These are phyloP conservation scores for Actenoides lindsayi DNA, from an alignment of 2,113 vertebrate genomes.

Conservation along the genomic window DNA sequence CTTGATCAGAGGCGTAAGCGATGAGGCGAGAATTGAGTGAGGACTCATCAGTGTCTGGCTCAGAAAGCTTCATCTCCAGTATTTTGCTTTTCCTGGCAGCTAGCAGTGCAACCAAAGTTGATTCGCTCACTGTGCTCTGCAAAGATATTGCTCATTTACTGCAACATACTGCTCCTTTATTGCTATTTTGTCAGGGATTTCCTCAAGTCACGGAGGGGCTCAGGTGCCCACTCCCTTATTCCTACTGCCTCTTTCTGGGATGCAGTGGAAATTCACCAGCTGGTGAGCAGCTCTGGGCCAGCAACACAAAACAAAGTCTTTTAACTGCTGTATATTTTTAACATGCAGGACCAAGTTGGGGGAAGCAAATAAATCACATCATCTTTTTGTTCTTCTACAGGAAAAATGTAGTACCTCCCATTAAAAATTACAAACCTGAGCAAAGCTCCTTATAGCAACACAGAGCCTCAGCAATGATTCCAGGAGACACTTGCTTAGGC, in stretches of 20 bases:
- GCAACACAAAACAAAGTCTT: background rate
- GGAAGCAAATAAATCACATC: background rate
- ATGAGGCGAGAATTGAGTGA: conserved; percentile 87
- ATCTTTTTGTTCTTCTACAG: background rate
- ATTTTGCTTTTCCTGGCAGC: conserved; percentile 92
- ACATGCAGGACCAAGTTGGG: accelerated
- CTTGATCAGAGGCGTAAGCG: conserved; percentile 94
- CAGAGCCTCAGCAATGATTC: background rate
- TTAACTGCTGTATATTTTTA: background rate
- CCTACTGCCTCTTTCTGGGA: background rate
- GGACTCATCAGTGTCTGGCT: conserved; percentile 84
- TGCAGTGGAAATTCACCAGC: background rate
- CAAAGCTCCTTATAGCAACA: background rate
- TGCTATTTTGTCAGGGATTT: background rate
- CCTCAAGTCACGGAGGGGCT: background rate
- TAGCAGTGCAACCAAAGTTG: conserved; percentile 89
- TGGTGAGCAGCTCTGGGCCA: background rate
- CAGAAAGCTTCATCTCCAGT: conserved; percentile 78
- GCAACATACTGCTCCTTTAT: background rate
- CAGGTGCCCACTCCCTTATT: background rate
- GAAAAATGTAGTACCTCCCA: background rate
- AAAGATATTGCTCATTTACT: background rate
- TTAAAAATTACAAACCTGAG: background rate
- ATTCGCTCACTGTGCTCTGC: conserved; percentile 94
- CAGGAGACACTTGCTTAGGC: background rate